Percentiles rank a stretch among this genome's conserved stretches.
phyloP scores from a whole-genome alignment of 2,113 vertebrate genomes.

The Lanius collurio region DNA sequence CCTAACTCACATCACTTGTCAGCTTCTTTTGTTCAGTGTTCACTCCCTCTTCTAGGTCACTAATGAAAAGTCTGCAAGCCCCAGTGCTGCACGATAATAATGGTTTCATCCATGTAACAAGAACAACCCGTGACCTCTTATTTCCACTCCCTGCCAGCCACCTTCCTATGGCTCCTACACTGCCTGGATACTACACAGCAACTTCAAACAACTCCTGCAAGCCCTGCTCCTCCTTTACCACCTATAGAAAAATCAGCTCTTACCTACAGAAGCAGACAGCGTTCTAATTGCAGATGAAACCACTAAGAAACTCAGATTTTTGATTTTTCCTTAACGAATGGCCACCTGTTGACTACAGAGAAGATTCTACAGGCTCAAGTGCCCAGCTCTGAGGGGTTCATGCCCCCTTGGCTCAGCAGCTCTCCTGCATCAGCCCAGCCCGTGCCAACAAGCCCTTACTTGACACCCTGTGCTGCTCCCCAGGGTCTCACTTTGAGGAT shows the following conservation, averaged over 20 bases:
- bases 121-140: background rate
- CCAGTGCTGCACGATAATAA: background rate
- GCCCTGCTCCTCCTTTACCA: background rate
- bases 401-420: background rate
- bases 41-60: background rate
- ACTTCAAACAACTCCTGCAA: background rate
- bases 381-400: background rate
- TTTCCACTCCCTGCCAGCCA: background rate
- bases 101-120: background rate
- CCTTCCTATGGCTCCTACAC: background rate
- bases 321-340: background rate
- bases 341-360: background rate
- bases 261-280: background rate
- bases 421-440: background rate
- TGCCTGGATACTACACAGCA: background rate
- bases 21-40: background rate
- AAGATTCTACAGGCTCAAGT: background rate
- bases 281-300: background rate
- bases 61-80: background rate
- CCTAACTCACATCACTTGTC: background rate
- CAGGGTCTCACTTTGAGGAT: background rate
- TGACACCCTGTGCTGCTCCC: background rate
- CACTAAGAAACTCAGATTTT: background rate
- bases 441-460: fast-evolving
- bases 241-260: background rate